Base-by-base conservation (phyloP, 2,888 invertebrate species). In the Eudasyphora cyanicolor region DNA sequence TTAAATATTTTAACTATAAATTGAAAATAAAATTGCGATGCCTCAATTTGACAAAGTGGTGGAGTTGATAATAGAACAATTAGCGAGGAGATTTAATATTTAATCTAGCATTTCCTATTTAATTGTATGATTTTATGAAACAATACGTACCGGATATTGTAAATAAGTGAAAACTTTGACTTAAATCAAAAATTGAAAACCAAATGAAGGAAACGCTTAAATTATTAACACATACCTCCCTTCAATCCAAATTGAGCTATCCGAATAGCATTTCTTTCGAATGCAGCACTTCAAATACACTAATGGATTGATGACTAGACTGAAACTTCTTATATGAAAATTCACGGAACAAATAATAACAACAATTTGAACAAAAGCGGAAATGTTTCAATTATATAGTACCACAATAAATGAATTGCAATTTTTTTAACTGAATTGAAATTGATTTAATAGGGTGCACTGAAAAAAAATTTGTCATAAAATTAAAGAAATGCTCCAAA, bases 151-250 rank as follows among this genome's bases (percentile, higher is more conserved):
- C 45, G 45, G 45, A 45, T 45, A 78, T 82, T 78, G 29, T 77
- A 82, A 74, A 82, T 75, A 54, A 74, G 60, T 19, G 69, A 60
- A 82, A 77, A 75, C 71, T 78, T 82, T 82, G 62, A 67, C 71
- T 49, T 69, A 70, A 78, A 64, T 74, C 71, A 76, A n/a, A 45
- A 45, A n/a, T n/a, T 32, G 32, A 32, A 2, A 45, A 45, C n/a
- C 0, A 45, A 45, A 45, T 45, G n/a, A n/a, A n/a, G n/a, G n/a
- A n/a, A n/a, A n/a, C n/a, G n/a, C n/a, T n/a, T n/a, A n/a, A n/a
- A n/a, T n/a, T n/a, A n/a, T n/a, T n/a, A n/a, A n/a, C n/a, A n/a
- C n/a, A n/a, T n/a, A n/a, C n/a, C n/a, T n/a, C 45, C n/a, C 45
- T n/a, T n/a, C n/a, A 45, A n/a, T 14, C 71, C 57, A 71, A 76